phyloP scores from a whole-genome alignment of 2,888 invertebrate species.

The Dicyrtoma fusca region DNA sequence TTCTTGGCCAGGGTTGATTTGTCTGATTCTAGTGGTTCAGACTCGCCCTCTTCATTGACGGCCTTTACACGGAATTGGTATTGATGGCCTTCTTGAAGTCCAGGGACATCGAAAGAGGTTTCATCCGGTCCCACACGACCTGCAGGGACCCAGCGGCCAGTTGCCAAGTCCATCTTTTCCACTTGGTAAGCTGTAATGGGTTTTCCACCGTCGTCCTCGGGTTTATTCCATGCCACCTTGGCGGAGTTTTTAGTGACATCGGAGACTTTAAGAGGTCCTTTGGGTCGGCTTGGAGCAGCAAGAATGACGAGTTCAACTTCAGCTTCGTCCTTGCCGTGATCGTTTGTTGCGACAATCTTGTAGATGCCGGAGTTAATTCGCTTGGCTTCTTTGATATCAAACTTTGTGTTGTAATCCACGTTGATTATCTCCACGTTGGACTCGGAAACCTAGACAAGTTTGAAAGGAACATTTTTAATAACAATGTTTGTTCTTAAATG shows the following conservation, averaged over 20 bases:
- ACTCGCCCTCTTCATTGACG: constrained; percentile 92
- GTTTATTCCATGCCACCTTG: constrained; percentile 90
- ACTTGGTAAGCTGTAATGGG: constrained; percentile 88
- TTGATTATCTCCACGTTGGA: constrained; percentile 77
- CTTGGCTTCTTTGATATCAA: constrained; percentile 75
- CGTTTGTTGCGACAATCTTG: constrained; percentile 85
- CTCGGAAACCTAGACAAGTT: constrained; percentile 67
- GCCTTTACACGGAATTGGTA: constrained; percentile 65
- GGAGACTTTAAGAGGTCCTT: constrained; percentile 83
- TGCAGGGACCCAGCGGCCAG: constrained; percentile 91
- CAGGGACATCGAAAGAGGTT: constrained; percentile 84
- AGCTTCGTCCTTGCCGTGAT: constrained; percentile 89
- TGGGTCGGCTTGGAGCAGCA: constrained; percentile 82
- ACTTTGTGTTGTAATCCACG: constrained; percentile 86
- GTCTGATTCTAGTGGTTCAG: constrained; percentile 92
- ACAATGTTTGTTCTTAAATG: too few species aligned
- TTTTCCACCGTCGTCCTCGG: constrained; percentile 90
- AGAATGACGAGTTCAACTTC: constrained; percentile 92
- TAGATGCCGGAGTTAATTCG: constrained; percentile 88
- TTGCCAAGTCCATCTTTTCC: constrained; percentile 90
- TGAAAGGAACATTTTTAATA: too few species aligned
- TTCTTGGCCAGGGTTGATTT: constrained; percentile 89
- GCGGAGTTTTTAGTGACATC: constrained; percentile 88
- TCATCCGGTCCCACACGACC: constrained; percentile 76
- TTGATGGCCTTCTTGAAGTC: constrained; percentile 77